Percentiles rank a stretch among this genome's conserved stretches.
Evolutionary conservation across 1,140 invertebrate genomes (phyloP).

Genomic region (Anagrus nilaparvatae): DNA sequence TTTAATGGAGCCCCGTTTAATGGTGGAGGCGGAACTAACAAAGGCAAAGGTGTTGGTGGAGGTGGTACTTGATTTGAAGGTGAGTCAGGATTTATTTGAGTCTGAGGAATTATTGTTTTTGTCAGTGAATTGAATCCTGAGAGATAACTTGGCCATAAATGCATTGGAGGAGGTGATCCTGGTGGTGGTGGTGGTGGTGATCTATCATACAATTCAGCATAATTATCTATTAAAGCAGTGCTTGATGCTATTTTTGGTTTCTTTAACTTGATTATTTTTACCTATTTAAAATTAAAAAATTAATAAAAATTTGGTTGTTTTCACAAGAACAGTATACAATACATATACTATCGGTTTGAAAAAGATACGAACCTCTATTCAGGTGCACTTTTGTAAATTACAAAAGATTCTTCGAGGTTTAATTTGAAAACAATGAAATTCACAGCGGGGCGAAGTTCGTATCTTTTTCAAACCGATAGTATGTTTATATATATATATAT

Average conservation of each 20-base stretch:
- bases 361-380: no score
- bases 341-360: no score
- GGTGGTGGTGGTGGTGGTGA: conserved; percentile 47
- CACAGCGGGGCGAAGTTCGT: no score
- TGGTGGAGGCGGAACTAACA: conserved; percentile 38
- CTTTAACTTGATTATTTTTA: conserved; percentile 35
- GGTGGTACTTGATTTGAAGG: conserved; percentile 24
- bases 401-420: no score
- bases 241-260: conserved; percentile 34
- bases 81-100: background rate
- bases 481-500: no score
- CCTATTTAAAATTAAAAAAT: conserved; percentile 19
- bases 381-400: no score
- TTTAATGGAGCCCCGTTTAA: no score
- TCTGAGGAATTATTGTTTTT: background rate
- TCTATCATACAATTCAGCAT: conserved; percentile 42
- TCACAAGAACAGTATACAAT: no score
- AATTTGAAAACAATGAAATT: no score
- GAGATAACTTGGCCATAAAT: conserved; percentile 43
- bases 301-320: no score
- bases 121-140: conserved; percentile 29
- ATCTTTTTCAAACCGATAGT: no score
- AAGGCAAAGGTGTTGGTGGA: conserved; percentile 37
- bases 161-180: conserved; percentile 45
- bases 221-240: conserved; percentile 36